Evolutionary conservation across 2,797 vertebrate genomes (phyloP).

Genomic region (Eulemur coronatus): DNA sequence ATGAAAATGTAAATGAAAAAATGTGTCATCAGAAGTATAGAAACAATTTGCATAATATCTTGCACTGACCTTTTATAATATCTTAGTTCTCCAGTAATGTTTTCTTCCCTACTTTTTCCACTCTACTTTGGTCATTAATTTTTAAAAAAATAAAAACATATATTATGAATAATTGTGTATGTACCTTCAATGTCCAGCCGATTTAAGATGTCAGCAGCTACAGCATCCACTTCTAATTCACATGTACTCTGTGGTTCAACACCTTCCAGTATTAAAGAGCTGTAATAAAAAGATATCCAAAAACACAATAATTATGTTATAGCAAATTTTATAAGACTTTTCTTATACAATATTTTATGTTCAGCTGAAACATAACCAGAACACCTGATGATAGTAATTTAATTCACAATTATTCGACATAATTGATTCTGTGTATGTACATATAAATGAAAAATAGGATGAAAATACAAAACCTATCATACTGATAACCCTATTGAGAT

Average conservation of each 20-base stretch:
- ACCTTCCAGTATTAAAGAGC: slow-evolving; percentile 93
- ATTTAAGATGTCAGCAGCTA: slow-evolving; percentile 97
- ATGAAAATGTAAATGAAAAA: slow-evolving; percentile 24
- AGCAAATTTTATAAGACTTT: slow-evolving; percentile 52
- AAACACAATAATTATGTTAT: background rate
- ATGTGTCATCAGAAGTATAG: background rate
- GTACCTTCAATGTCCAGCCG: slow-evolving; percentile 97
- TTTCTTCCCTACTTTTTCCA: background rate
- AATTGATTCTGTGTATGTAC: background rate
- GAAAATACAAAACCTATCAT: slow-evolving; percentile 3
- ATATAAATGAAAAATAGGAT: background rate
- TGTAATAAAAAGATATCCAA: slow-evolving; percentile 81
- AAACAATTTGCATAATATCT: background rate
- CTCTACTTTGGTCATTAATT: background rate
- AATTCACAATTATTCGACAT: slow-evolving; percentile 49
- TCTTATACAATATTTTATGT: background rate
- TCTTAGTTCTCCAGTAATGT: background rate
- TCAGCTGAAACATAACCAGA: background rate
- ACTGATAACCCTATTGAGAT: background rate
- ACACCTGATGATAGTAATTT: slow-evolving; percentile 13
- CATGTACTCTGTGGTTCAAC: slow-evolving; percentile 95
- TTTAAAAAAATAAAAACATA: slow-evolving; percentile 15
- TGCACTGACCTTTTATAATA: background rate
- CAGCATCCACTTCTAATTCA: slow-evolving; percentile 97
- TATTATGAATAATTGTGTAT: slow-evolving; percentile 55